These are phyloP conservation scores for Vimba vimba DNA, from an alignment of 2,113 vertebrate genomes.

Conservation along the genomic window DNA sequence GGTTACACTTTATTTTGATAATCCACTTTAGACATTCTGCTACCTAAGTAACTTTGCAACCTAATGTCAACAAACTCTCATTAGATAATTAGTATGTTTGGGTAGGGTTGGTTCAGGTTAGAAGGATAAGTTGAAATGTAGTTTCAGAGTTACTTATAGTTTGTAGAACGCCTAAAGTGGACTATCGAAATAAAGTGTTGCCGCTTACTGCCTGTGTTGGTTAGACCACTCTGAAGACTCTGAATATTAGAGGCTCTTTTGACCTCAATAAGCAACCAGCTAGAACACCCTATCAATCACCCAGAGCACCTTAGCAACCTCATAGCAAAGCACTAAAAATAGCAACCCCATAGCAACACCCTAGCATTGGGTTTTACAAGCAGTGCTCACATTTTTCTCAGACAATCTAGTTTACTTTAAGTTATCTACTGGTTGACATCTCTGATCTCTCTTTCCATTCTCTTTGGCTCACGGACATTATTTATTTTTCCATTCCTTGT, in stretches of 20 bases:
- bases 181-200: too few species aligned
- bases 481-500: neutral
- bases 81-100: too few species aligned
- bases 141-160: too few species aligned
- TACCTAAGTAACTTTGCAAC: too few species aligned
- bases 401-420: neutral
- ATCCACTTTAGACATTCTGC: too few species aligned
- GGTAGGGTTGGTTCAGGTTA: too few species aligned
- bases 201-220: too few species aligned
- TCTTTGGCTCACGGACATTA: neutral
- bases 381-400: neutral
- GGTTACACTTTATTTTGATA: too few species aligned
- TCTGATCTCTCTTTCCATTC: neutral
- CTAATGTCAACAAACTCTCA: too few species aligned
- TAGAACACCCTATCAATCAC: neutral
- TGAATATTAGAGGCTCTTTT: neutral
- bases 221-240: too few species aligned
- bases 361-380: neutral
- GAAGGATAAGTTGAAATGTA: too few species aligned
- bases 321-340: neutral
- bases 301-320: neutral
- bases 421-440: neutral
- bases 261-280: neutral
- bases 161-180: too few species aligned
- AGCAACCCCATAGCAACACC: neutral